Evolutionary conservation across 1,140 invertebrate genomes (phyloP).

Genomic region (Odontomachus brunneus): DNA sequence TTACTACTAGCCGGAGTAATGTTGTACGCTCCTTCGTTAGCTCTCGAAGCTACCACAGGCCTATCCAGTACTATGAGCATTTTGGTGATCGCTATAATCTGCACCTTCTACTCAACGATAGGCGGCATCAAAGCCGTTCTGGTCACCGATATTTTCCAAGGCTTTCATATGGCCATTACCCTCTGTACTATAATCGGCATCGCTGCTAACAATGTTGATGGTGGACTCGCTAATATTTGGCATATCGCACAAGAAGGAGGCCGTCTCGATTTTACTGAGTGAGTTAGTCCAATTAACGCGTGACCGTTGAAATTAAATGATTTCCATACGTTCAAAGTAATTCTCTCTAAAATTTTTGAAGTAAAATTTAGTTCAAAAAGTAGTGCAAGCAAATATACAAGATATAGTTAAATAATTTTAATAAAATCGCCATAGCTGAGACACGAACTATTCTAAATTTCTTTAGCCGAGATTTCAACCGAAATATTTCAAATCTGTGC

Average conservation of each 20-base stretch:
- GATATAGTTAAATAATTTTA: too few relatives aligned
- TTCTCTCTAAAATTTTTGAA: too few relatives aligned
- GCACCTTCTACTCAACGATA: conserved; percentile 95
- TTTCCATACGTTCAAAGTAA: too few relatives aligned
- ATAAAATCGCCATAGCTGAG: too few relatives aligned
- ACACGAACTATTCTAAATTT: too few relatives aligned
- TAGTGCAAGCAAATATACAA: too few relatives aligned
- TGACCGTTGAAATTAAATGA: not conserved
- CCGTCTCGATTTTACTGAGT: conserved; percentile 79
- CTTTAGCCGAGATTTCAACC: too few relatives aligned
- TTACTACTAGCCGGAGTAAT: conserved; percentile 97
- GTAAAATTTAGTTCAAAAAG: too few relatives aligned
- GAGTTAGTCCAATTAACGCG: conserved; percentile 40
- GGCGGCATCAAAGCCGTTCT: conserved; percentile 97
- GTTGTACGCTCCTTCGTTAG: conserved; percentile 96
- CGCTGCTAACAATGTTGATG: conserved; percentile 89
- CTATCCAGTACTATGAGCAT: conserved; percentile 91
- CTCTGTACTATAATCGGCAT: conserved; percentile 81
- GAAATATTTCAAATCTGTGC: too few relatives aligned
- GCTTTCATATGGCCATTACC: conserved; percentile 90
- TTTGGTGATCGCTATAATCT: conserved; percentile 91
- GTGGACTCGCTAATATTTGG: conserved; percentile 88
- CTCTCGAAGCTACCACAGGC: conserved; percentile 95
- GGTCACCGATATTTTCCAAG: conserved; percentile 94
- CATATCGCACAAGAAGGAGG: conserved; percentile 86